Evolutionary conservation across 2,797 vertebrate genomes (phyloP).

Genomic region (Falco peregrinus): DNA sequence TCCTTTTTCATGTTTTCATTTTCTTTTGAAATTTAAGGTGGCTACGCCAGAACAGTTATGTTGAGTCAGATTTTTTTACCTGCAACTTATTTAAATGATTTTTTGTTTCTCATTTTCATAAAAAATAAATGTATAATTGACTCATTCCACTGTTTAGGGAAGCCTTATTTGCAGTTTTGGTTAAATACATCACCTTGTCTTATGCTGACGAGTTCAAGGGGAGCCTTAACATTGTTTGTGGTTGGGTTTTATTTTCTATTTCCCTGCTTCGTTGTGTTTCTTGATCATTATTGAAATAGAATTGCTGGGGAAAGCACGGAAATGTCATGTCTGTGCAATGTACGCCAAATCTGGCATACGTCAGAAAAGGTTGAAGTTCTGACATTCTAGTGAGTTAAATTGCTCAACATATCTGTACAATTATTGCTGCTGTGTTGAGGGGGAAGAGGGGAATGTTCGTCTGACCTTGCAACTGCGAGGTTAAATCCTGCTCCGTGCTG

Average conservation of each 20-base stretch:
- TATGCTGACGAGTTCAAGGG: neutral
- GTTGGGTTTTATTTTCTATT: fast-evolving
- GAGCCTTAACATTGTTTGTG: neutral
- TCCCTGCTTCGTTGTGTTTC: neutral
- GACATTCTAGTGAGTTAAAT: neutral
- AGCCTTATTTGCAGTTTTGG: neutral
- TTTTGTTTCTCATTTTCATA: neutral
- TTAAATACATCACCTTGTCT: neutral
- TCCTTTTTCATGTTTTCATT: neutral
- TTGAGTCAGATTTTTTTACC: neutral
- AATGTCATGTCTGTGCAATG: neutral
- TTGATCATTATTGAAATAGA: neutral
- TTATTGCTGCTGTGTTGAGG: neutral
- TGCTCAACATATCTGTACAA: neutral
- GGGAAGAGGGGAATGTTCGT: neutral
- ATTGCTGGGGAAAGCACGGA: neutral
- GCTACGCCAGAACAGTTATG: neutral
- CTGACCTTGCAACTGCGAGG: slow-evolving; percentile 19
- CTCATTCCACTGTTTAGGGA: neutral
- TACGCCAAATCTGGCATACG: fast-evolving
- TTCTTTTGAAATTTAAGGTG: neutral
- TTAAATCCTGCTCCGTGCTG: slow-evolving; percentile 26
- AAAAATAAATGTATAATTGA: neutral
- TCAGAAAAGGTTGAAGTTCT: neutral
- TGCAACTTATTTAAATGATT: neutral